These are phyloP conservation scores for Vanessa tameamea DNA, from an alignment of 1,140 invertebrate genomes.

Conservation along the genomic window DNA sequence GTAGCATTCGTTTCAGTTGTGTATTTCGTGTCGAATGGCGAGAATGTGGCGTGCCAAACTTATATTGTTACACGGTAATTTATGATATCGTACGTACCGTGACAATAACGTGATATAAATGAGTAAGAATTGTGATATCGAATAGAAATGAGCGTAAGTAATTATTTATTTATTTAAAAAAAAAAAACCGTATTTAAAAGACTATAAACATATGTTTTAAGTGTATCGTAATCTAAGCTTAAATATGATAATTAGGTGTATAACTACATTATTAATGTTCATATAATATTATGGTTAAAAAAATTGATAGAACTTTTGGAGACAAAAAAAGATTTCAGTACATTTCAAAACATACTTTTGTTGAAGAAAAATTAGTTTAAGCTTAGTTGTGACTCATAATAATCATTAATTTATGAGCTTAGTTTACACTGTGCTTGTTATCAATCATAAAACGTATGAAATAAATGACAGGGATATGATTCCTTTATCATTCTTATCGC, in stretches of 20 bases:
- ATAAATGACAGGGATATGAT: background rate
- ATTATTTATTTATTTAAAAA: background rate
- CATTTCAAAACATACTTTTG: background rate
- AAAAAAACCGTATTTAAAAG: background rate
- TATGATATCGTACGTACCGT: conserved; percentile 54
- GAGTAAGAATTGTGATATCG: conserved; percentile 32
- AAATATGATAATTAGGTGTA: no score
- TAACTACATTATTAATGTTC: no score
- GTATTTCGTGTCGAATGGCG: conserved; percentile 11
- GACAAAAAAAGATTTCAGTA: no score
- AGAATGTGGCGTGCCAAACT: conserved; percentile 44
- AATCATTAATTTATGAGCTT: background rate
- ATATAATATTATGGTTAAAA: no score
- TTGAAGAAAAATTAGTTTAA: conserved; percentile 6
- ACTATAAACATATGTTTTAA: no score
- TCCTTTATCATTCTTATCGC: background rate
- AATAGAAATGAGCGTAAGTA: conserved; percentile 61
- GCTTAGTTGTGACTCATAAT: background rate
- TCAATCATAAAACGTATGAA: background rate
- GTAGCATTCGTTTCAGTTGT: conserved; percentile 13
- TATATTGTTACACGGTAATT: conserved; percentile 43
- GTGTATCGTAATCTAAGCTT: no score
- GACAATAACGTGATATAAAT: conserved; percentile 27
- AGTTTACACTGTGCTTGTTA: background rate
- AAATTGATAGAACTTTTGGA: no score